Evolutionary conservation across 2,113 vertebrate genomes (phyloP).

Genomic region (Eolophus roseicapilla): DNA sequence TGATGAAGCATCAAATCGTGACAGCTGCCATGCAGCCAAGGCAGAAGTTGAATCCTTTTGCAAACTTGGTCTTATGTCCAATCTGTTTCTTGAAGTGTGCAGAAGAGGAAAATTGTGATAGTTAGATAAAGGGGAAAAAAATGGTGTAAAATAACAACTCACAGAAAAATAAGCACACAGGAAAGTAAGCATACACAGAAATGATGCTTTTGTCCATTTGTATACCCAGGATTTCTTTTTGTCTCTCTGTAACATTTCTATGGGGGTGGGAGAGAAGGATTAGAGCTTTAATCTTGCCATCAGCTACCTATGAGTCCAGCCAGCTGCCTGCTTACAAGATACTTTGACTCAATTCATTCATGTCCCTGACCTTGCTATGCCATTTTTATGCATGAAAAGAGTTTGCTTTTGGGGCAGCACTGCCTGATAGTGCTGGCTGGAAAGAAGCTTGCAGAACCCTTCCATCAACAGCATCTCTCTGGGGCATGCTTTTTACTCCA

Average conservation of each 20-base stretch:
- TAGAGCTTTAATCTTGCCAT: background rate
- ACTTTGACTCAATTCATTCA: background rate
- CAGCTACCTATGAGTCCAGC: background rate
- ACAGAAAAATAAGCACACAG: background rate
- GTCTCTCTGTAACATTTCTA: background rate
- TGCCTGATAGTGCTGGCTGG: background rate
- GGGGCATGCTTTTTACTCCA: background rate
- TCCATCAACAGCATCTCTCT: background rate
- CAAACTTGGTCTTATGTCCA: background rate
- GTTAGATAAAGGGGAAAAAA: background rate
- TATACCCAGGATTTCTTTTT: background rate
- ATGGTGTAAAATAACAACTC: background rate
- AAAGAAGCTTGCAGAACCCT: background rate
- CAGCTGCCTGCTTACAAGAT: background rate
- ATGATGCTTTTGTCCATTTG: background rate
- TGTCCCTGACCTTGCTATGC: background rate
- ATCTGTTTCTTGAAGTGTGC: constrained; percentile 4
- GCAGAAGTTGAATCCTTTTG: background rate
- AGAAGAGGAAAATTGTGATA: background rate
- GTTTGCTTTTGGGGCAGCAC: background rate
- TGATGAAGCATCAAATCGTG: background rate
- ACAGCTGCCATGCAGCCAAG: background rate
- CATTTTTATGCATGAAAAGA: background rate
- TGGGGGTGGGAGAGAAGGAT: background rate
- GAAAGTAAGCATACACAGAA: background rate